Evolutionary conservation across 2,113 vertebrate genomes (phyloP), one percentile per base, ranked within the genome.

Genomic region (Odontophorus gujanensis): DNA sequence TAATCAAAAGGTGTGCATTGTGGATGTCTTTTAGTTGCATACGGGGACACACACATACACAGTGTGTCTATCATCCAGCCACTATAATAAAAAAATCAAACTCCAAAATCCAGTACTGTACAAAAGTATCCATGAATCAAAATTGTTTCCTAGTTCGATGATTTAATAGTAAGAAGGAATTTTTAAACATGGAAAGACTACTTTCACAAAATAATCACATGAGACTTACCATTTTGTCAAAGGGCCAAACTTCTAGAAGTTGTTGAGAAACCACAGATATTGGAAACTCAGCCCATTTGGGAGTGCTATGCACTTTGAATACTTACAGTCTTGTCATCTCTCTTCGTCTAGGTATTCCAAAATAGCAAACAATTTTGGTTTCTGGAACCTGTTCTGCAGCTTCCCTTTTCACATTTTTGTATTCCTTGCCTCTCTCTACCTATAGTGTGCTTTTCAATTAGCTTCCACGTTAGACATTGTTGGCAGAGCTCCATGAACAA

Each of bases 11-110:
- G 25, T 48, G 9, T 45, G 12, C 24, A 36, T 4, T 36, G 30
- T 81, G 57, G 16, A n/a, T 58, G 22, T 50, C 24, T 86, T 59
- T 88, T 69, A 78, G 20, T 21, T 78, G 9, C 7, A 24, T 17
- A 7, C 6, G 22, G 6, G 3, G 10, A n/a, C 36, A 65, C 0
- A 6, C 11, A 28, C 65, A 66, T 40, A 40, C 30, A 26, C 1
- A 11, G 20, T 58, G 6, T 1, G 13, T 53, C 9, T 20, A 30
- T 82, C 82, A 45, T 36, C 24, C 30, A 69, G 18, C 6, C 0
- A 0, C 69, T 83, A 17, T 24, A 73, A 87, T 30, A 47, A 43
- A 90, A 78, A 26, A 7, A 51, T 11, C 1, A 32, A n/a, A 76
- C 80, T 76, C 7, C 19, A 80, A 77, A 92, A 66, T 40, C 2